Base-by-base conservation (phyloP, 2,888 invertebrate species). In the Brachyptera putata region DNA sequence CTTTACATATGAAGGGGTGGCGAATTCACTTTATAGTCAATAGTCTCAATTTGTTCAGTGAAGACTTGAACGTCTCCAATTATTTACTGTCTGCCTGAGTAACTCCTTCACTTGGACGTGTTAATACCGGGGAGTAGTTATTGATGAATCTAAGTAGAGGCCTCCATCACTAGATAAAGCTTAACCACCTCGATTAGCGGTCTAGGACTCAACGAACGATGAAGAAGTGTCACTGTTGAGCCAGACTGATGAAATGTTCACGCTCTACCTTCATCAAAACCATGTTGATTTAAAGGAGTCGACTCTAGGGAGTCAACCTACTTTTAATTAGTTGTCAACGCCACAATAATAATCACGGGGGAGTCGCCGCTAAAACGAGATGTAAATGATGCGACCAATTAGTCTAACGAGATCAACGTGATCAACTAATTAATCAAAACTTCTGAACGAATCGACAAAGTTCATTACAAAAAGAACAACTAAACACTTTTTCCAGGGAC, bases 241-340 rank as follows among this genome's bases (percentile, higher is more conserved):
- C 46, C 24, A 21, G 46, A 3, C 7, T 21, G 46, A 46, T 24
- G 46, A 21, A 46, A 46, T 24, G 46, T 4, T 21, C 3, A 41
- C n/a, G n/a, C n/a, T n/a, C n/a, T n/a, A n/a, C n/a, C n/a, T n/a
- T n/a, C n/a, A 41, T 41, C 18, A 2, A 16, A 41, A 16, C 41
- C 41, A 18, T 41, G 41, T 41, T 41, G 41, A 41, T 41, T 41
- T 41, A 41, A 5, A 41, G 41, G 41, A 41, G n/a, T 30, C 30
- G 30, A 30, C 7, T 30, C 30, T 22, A 22, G 24, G 24, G 11
- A 21, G 22, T 3, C 46, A 24, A 11, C 46, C 46, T 24, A 53
- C 53, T 53, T 53, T 53, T 16, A 34, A 53, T 36, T 53, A 34
- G 34, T 36, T n/a, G 43, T 16, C 43, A 16, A 43, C 16, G 21